Percentiles rank a stretch among this genome's conserved stretches.
Conservation (phyloP, 2,888 invertebrate genomes). For the Patella depressa region DNA sequence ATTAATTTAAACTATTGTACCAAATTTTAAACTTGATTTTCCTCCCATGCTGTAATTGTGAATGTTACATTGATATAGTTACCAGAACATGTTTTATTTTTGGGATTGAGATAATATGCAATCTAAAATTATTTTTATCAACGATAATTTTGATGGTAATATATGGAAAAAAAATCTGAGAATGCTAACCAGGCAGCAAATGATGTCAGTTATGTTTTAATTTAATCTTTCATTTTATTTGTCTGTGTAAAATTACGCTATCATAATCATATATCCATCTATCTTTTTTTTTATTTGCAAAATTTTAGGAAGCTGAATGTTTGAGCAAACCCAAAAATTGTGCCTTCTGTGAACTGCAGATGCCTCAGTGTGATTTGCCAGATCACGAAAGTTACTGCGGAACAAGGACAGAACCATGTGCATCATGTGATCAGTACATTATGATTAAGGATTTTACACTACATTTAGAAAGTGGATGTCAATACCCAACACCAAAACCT, state of each 20-base stretch:
- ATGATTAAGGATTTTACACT: constrained; percentile 81
- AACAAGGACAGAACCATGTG: constrained; percentile 80
- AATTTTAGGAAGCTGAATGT: constrained; percentile 74
- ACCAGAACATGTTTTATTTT: no score
- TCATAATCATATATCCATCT: background rate
- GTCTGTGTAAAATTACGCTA: no score
- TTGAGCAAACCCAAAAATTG: constrained; percentile 76
- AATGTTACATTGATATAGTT: no score
- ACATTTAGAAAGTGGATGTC: constrained; percentile 74
- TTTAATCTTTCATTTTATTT: no score
- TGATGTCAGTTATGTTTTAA: no score
- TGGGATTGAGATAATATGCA: no score
- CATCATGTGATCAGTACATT: constrained; percentile 79
- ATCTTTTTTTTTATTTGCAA: background rate
- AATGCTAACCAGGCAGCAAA: no score
- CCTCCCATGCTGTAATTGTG: no score
- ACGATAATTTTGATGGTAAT: no score
- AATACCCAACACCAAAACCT: constrained; percentile 44
- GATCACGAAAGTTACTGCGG: constrained; percentile 82
- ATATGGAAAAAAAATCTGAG: no score
- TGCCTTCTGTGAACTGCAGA: constrained; percentile 79
- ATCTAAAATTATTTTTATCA: no score
- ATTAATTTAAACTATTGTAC: background rate
- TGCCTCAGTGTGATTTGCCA: constrained; percentile 76
- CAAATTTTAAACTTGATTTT: background rate